phyloP scores from a whole-genome alignment of 2,797 vertebrate genomes.

The Sphaeramia orbicularis region DNA sequence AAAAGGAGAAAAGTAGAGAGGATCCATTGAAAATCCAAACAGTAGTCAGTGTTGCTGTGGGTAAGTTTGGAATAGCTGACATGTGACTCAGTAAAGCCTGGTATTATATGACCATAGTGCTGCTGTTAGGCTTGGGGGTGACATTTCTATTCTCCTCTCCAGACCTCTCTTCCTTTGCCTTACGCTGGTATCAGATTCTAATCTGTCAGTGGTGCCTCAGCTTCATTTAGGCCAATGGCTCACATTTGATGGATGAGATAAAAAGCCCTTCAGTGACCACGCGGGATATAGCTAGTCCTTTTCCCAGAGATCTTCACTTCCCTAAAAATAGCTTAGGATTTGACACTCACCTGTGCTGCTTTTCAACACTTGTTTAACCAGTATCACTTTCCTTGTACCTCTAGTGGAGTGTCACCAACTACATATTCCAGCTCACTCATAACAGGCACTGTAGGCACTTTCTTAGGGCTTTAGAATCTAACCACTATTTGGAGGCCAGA shows the following conservation, averaged over 20 bases:
- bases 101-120: conserved; percentile 71
- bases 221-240: conserved; percentile 69
- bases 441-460: neutral
- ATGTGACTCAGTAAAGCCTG: conserved; percentile 73
- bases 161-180: conserved; percentile 24
- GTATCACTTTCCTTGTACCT: conserved; percentile 14
- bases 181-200: conserved; percentile 70
- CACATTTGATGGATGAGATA: conserved; percentile 58
- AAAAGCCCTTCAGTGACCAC: conserved; percentile 36
- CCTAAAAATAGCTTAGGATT: conserved; percentile 27
- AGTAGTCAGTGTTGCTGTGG: conserved; percentile 66
- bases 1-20: conserved; percentile 73
- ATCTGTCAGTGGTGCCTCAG: conserved; percentile 68
- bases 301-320: conserved; percentile 37
- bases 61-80: conserved; percentile 74
- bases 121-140: conserved; percentile 70
- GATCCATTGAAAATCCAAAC: conserved; percentile 74
- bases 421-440: neutral
- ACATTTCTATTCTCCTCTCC: conserved; percentile 67
- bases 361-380: conserved; percentile 33
- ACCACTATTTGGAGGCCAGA: conserved; percentile 12
- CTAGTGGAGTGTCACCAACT: neutral
- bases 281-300: conserved; percentile 17
- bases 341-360: conserved; percentile 15
- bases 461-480: too few species aligned